phyloP scores from a whole-genome alignment of 2,113 vertebrate species.

The Xiphophorus hellerii region DNA sequence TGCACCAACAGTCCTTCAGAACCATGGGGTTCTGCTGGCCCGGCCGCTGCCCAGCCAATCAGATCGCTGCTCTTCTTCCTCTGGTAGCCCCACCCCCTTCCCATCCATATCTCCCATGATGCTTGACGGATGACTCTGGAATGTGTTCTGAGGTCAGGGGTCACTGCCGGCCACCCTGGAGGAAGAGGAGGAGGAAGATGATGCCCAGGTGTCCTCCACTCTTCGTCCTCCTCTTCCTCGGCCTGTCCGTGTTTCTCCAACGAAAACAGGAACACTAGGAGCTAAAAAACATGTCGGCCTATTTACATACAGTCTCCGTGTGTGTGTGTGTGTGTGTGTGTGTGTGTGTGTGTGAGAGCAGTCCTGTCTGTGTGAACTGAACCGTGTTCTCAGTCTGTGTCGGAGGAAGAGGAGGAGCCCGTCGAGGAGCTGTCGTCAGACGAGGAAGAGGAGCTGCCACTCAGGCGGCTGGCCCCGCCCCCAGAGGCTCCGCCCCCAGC shows the following conservation, averaged over 20 bases:
- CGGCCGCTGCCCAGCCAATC: no score
- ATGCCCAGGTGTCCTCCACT: no score
- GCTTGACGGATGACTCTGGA: slow-evolving; percentile 58
- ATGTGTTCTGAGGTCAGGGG: slow-evolving; percentile 66
- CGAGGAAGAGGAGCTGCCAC: slow-evolving; percentile 92
- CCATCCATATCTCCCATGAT: slow-evolving; percentile 10
- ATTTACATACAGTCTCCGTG: slow-evolving; percentile 75
- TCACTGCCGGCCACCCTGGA: slow-evolving; percentile 35
- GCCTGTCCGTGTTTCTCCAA: slow-evolving; percentile 42
- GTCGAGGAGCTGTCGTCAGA: slow-evolving; percentile 90
- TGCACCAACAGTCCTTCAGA: no score
- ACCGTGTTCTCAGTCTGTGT: slow-evolving; percentile 85
- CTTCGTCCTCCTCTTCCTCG: slow-evolving; percentile 8
- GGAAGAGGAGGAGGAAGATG: slow-evolving; percentile 17
- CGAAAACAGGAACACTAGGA: slow-evolving; percentile 59
- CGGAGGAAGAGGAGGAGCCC: slow-evolving; percentile 92
- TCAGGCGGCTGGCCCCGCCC: slow-evolving; percentile 91
- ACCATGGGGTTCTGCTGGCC: no score
- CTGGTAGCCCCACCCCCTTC: neutral
- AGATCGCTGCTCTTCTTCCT: neutral
- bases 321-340: slow-evolving; percentile 29
- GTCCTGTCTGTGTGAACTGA: slow-evolving; percentile 47
- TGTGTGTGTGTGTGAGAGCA: slow-evolving; percentile 20
- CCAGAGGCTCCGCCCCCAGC: slow-evolving; percentile 86
- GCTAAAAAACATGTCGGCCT: slow-evolving; percentile 70